Evolutionary conservation across 1,140 invertebrate genomes (phyloP), one percentile per base, ranked within the genome.

Genomic region (Philopotamus ludificatus): DNA sequence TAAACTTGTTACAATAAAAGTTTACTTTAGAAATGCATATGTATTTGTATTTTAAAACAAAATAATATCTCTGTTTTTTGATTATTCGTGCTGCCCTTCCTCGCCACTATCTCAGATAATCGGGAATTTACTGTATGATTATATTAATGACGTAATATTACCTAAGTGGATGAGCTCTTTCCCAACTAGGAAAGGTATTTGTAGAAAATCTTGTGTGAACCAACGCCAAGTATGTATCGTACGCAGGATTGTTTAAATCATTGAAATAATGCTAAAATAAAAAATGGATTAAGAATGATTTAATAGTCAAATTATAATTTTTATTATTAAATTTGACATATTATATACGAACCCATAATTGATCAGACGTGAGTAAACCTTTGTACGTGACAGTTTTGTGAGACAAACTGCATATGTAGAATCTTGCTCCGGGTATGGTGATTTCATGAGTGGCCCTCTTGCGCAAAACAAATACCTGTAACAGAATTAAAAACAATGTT

Each of bases 151-250:
- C 18, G 18, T 51, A 4, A 16, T 21, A 70, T 79, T 81, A 95
- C 92, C 96, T 89, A 73, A 98, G 83, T n/a, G 97, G 97, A 82
- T 99, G 97, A 10, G 97, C 96, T 73, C 97, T 86, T 78, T 98
- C 97, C 97, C 97, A 99, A 74, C 92, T 97, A 3, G 97, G 97
- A 74, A 99, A 99, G 16, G 97, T 99, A 79, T 99, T 99, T 47
- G 97, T 99, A 1, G 95, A 98, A 82, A 99, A 99, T 66, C 86
- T 83, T 16, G 96, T 98, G 76, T 99, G 97, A 1, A 99, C 95
- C 73, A 99, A 78, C 20, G 97, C 94, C 72, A 99, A 74, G 75
- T 98, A 97, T 0, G 95, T 97, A 71, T 95, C 89, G 77, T 93
- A 99, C 41, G 89, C 85, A 1, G 92, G 89, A 79, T 96, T 81